These are phyloP conservation scores for Trypoxylon attenuatum DNA, from an alignment of 2,888 invertebrate genomes.

Conservation along the genomic window DNA sequence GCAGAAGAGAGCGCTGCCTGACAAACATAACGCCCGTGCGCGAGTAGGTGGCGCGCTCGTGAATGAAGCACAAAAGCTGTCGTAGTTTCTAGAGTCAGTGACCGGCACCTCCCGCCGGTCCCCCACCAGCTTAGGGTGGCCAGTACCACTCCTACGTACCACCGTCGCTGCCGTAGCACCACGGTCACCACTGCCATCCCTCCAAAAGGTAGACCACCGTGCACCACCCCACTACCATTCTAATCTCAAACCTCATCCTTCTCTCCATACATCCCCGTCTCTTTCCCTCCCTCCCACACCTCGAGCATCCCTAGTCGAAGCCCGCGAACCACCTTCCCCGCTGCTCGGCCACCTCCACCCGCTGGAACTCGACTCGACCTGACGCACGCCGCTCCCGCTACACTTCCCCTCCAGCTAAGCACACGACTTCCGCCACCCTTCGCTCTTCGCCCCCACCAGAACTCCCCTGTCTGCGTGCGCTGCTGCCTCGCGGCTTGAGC, in stretches of 20 bases:
- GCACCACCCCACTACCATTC: constrained; percentile 64
- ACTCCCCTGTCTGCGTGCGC: too few species aligned
- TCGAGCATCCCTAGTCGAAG: not conserved
- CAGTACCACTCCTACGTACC: not conserved
- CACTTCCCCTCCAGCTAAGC: constrained; percentile 17
- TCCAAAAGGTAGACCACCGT: constrained; percentile 21
- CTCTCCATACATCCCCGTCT: not conserved
- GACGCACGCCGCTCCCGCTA: constrained; percentile 14
- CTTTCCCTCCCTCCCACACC: not conserved
- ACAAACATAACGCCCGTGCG: constrained; percentile 43
- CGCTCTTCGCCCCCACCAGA: not conserved
- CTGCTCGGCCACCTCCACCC: not conserved
- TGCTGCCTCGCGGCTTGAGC: constrained; percentile 47
- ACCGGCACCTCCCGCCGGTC: constrained; percentile 71
- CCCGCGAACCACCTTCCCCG: too few species aligned
- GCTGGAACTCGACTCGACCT: not conserved
- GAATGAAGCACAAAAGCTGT: constrained; percentile 65
- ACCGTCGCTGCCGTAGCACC: constrained; percentile 34
- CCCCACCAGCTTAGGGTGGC: constrained; percentile 31
- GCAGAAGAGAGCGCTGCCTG: constrained; percentile 9
- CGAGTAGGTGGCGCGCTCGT: constrained; percentile 66
- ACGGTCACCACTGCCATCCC: constrained; percentile 43
- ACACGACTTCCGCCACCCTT: constrained; percentile 58
- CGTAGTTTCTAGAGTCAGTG: constrained; percentile 73
- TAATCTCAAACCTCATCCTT: not conserved